Evolutionary conservation across 2,113 vertebrate genomes (phyloP).

Genomic region (Stigmatopora argus): DNA sequence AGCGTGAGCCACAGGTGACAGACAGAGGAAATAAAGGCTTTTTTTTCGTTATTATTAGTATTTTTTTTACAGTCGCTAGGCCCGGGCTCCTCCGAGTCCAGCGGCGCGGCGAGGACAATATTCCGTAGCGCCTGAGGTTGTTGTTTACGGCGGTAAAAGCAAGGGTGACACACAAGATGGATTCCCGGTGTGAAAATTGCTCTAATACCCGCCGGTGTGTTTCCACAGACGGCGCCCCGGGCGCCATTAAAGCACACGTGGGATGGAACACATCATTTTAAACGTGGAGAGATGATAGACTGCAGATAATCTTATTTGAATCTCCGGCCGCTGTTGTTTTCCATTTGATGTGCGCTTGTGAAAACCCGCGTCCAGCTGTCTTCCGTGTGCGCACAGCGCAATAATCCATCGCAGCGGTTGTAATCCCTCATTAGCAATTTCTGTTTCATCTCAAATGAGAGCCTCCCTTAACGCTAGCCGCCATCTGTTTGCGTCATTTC

Average conservation of each 20-base stretch:
- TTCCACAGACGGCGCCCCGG: constrained; percentile 29
- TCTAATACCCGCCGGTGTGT: constrained; percentile 48
- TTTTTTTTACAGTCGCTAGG: not conserved
- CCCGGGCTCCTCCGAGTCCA: constrained; percentile 40
- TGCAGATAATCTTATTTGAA: constrained; percentile 44
- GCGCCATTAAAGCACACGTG: constrained; percentile 33
- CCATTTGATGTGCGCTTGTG: constrained; percentile 36
- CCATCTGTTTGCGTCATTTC: constrained; percentile 4
- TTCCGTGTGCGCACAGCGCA: not conserved
- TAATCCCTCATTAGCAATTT: constrained; percentile 46
- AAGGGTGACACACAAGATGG: constrained; percentile 54
- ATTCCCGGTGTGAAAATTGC: constrained; percentile 55
- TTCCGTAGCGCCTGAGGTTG: constrained; percentile 46
- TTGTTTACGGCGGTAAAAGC: constrained; percentile 52
- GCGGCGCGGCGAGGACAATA: constrained; percentile 42
- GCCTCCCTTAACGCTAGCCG: constrained; percentile 43
- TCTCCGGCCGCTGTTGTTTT: constrained; percentile 31
- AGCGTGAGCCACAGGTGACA: constrained; percentile 53
- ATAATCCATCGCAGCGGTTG: constrained; percentile 29
- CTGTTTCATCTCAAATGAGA: constrained; percentile 45
- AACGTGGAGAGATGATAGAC: constrained; percentile 12
- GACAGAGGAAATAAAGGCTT: constrained; percentile 30
- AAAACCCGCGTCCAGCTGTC: not conserved
- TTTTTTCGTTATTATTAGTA: not conserved
- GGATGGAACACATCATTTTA: constrained; percentile 12